Percentiles rank a stretch among this genome's conserved stretches.
These are phyloP conservation scores for Eubucco bourcierii DNA, from an alignment of 2,113 vertebrate genomes.

Conservation along the genomic window DNA sequence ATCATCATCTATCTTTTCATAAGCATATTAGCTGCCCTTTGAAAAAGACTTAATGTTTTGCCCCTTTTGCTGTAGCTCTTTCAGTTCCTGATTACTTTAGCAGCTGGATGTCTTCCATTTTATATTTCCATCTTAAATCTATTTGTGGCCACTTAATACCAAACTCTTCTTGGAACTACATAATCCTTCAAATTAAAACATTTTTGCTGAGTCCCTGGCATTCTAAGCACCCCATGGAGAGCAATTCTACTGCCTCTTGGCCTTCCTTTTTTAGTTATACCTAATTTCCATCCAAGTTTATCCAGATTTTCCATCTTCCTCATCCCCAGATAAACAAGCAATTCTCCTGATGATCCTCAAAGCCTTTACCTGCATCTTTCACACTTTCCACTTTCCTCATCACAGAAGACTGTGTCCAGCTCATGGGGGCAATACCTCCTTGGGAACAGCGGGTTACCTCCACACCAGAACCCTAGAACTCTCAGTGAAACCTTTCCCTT, in stretches of 20 bases:
- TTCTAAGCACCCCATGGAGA: background rate
- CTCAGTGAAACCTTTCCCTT: background rate
- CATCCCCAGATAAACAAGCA: background rate
- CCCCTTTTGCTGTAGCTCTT: background rate
- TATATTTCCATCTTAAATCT: background rate
- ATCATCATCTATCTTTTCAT: background rate
- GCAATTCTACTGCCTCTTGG: background rate
- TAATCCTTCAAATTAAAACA: background rate
- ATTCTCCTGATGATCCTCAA: background rate
- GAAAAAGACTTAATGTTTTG: background rate
- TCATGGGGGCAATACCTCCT: background rate
- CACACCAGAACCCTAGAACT: background rate
- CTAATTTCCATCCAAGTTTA: background rate
- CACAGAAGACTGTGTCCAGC: background rate
- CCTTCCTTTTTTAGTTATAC: background rate
- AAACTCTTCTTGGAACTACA: background rate
- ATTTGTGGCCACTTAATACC: background rate
- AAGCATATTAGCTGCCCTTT: background rate
- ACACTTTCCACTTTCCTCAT: background rate
- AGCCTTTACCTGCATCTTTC: background rate
- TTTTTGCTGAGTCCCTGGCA: background rate
- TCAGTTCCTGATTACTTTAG: background rate
- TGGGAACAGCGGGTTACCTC: background rate
- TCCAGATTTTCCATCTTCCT: background rate
- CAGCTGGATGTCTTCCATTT: background rate